Conservation (phyloP, 2,888 invertebrate species). For the Diploptera punctata region DNA sequence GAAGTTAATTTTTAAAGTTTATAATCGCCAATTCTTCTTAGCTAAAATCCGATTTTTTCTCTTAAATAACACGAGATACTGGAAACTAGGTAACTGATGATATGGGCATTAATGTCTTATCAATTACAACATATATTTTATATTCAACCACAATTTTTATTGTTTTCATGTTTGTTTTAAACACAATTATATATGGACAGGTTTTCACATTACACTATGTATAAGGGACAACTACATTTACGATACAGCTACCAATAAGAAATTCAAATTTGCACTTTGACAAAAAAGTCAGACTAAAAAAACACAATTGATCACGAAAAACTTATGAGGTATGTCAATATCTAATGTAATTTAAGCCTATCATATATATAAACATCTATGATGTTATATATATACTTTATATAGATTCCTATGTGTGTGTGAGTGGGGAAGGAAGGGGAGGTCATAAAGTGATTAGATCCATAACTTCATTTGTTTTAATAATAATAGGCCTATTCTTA, state of each 20-base stretch:
- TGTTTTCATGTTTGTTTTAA: slow-evolving; percentile 55
- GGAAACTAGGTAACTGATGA: too few relatives aligned
- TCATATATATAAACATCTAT: slow-evolving; percentile 29
- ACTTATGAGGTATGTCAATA: slow-evolving; percentile 35
- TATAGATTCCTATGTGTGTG: slow-evolving; percentile 24
- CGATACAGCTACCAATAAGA: slow-evolving; percentile 37
- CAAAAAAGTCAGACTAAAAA: slow-evolving; percentile 26
- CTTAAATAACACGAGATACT: too few relatives aligned
- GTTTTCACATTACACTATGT: slow-evolving; percentile 39
- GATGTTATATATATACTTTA: slow-evolving; percentile 27
- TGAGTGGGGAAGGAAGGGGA: slow-evolving; percentile 1
- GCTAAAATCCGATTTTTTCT: too few relatives aligned
- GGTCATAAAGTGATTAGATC: slow-evolving; percentile 4
- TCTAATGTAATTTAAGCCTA: slow-evolving; percentile 33
- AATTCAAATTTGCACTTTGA: slow-evolving; percentile 29
- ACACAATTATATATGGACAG: slow-evolving; percentile 50
- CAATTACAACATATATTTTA: slow-evolving; percentile 46
- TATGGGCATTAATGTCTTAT: not conserved
- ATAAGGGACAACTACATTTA: slow-evolving; percentile 33
- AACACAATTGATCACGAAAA: slow-evolving; percentile 31
- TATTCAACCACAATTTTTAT: slow-evolving; percentile 57
- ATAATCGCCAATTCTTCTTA: too few relatives aligned
- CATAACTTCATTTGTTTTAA: slow-evolving; percentile 7
- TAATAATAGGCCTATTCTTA: slow-evolving; percentile 26
- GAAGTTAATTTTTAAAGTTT: too few relatives aligned